These are phyloP conservation scores for Falco peregrinus DNA, from an alignment of 2,797 vertebrate genomes.

Conservation along the genomic window DNA sequence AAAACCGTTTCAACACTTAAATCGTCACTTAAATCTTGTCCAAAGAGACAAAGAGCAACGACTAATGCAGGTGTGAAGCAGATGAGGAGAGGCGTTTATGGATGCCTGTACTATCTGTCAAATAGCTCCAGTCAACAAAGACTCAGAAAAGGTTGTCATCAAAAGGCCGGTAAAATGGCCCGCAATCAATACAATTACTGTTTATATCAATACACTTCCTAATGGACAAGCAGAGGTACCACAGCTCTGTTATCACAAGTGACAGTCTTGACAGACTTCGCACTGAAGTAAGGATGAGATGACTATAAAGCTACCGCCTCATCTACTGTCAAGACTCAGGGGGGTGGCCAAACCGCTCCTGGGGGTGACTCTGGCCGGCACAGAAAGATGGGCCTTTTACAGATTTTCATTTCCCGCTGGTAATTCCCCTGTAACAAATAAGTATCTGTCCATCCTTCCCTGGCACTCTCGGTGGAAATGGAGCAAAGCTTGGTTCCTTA, in stretches of 20 bases:
- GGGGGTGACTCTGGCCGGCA: background rate
- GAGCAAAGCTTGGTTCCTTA: background rate
- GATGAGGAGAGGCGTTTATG: background rate
- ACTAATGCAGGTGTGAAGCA: background rate
- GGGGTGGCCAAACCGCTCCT: background rate
- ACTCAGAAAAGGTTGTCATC: background rate
- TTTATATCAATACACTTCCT: background rate
- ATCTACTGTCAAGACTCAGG: background rate
- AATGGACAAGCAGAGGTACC: background rate
- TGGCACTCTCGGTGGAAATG: background rate
- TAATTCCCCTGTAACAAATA: background rate
- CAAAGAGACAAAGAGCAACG: background rate
- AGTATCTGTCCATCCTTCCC: background rate
- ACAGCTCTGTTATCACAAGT: background rate
- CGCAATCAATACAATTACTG: background rate
- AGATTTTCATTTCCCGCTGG: background rate
- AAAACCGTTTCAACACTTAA: background rate
- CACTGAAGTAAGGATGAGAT: background rate
- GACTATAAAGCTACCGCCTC: background rate
- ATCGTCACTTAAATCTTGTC: background rate
- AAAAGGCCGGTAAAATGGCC: background rate
- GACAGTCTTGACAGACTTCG: background rate
- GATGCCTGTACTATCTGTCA: background rate
- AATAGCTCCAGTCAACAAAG: background rate
- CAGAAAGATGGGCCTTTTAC: background rate